Percentiles rank a stretch among this genome's conserved stretches.
Conservation (phyloP, 1,140 invertebrate genomes). For the Acyrthosiphon pisum region DNA sequence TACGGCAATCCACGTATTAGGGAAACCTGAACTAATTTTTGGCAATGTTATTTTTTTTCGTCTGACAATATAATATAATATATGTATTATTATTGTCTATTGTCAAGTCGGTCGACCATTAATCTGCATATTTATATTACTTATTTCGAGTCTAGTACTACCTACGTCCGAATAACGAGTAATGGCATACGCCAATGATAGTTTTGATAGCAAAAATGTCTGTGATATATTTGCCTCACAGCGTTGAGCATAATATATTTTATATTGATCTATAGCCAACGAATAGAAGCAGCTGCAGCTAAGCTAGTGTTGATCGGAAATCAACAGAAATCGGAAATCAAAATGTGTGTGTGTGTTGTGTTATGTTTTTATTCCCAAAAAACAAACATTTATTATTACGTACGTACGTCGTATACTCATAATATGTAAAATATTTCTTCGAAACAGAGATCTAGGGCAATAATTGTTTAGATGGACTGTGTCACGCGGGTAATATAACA, state of each 20-base stretch:
- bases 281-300: not conserved
- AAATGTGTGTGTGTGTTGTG: not conserved
- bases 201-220: not conserved
- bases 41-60: slow-evolving; percentile 13
- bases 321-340: not conserved
- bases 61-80: not conserved
- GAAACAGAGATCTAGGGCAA: not conserved
- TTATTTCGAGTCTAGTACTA: not conserved
- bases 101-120: not conserved
- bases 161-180: not conserved
- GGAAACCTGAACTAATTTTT: not conserved
- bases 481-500: too few relatives aligned
- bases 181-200: not conserved
- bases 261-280: not conserved
- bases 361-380: not conserved
- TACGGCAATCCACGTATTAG: not conserved
- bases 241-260: too few relatives aligned
- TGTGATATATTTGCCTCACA: not conserved
- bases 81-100: not conserved
- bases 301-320: not conserved
- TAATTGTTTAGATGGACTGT: not conserved
- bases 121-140: not conserved
- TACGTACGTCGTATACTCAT: not conserved
- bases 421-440: not conserved
- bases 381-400: not conserved